Base-by-base conservation (phyloP, 2,888 invertebrate species). In the Aethes cnicana region DNA sequence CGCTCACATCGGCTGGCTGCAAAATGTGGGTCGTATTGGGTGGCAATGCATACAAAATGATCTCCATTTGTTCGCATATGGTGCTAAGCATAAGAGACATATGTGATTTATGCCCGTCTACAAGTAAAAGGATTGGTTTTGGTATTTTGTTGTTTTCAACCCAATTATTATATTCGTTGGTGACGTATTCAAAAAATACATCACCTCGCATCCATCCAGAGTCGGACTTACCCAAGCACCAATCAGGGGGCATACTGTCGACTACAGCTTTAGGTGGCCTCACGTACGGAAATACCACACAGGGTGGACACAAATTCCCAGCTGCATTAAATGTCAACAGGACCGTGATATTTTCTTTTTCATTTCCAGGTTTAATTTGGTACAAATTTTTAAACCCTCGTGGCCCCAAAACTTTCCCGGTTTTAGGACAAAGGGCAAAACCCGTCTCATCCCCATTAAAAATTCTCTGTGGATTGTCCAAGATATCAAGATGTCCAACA, bases 11-110 rank as follows among this genome's bases (percentile, higher is more conserved):
- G 28, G 62, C 65, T 39, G 66, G 66, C 41, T 66, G 65, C 7
- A 63, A 21, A 7, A 64, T 62, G 14, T 66, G 66, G 5, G 62
- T 70, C 3, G 64, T 60, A 47, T 68, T 67, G 1, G 67, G 60
- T 2, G 62, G 64, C 11, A 68, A 47, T 4, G 63, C 64, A 43
- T 64, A 63, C 16, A 63, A 54, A 47, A 63, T 62, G 11, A 66
- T 18, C 28, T 9, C n/a, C 2, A 47, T 4, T 26, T 26, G 2
- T 18, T 43, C 43, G 30, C 43, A 43, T 21, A 43, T n/a, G 1
- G 16, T 18, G 18, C 43, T 43, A 2, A 43, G 21, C 18, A 30
- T 28, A n/a, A 43, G 11, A 4, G 43, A 47, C 36, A 62, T 44
- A 28, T 60, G 56, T 4, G 55, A 58, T 26, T 53, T 54, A 26